Evolutionary conservation across 1,140 invertebrate species (phyloP).

Genomic region (Drosophila neocordata): DNA sequence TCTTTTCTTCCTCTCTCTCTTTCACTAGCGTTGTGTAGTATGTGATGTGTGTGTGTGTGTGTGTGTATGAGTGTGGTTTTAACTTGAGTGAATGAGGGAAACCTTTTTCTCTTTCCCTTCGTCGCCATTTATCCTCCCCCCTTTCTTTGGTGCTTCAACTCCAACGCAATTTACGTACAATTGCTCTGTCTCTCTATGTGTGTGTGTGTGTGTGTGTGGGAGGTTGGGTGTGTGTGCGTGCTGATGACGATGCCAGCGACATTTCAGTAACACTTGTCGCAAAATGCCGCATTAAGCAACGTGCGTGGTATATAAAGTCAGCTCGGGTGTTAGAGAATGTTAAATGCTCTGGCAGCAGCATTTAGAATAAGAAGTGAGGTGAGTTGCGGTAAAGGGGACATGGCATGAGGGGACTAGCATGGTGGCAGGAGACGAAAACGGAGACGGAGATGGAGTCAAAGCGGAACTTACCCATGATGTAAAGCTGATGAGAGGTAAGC

Average conservation of each 20-base stretch:
- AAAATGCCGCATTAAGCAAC: conserved; percentile 79
- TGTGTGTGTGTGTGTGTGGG: conserved; percentile 20
- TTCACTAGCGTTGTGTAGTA: neutral
- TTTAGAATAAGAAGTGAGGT: conserved; percentile 29
- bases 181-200: conserved; percentile 37
- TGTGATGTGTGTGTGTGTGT: too few relatives aligned
- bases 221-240: conserved; percentile 38
- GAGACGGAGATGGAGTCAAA: neutral
- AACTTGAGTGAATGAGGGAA: conserved; percentile 75
- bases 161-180: conserved; percentile 70
- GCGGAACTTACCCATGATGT: conserved; percentile 46
- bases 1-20: neutral
- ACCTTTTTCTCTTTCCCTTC: conserved; percentile 50
- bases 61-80: too few relatives aligned
- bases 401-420: too few relatives aligned
- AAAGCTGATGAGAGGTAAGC: conserved; percentile 32
- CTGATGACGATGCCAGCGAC: conserved; percentile 71
- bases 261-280: conserved; percentile 78
- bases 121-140: neutral
- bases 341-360: conserved; percentile 12
- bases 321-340: conserved; percentile 52
- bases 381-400: conserved; percentile 1
- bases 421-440: too few relatives aligned
- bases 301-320: conserved; percentile 76
- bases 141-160: neutral